Percentiles rank a stretch among this genome's conserved stretches.
Conservation (phyloP, 2,113 vertebrate species). For the Macaca fascicularis region DNA sequence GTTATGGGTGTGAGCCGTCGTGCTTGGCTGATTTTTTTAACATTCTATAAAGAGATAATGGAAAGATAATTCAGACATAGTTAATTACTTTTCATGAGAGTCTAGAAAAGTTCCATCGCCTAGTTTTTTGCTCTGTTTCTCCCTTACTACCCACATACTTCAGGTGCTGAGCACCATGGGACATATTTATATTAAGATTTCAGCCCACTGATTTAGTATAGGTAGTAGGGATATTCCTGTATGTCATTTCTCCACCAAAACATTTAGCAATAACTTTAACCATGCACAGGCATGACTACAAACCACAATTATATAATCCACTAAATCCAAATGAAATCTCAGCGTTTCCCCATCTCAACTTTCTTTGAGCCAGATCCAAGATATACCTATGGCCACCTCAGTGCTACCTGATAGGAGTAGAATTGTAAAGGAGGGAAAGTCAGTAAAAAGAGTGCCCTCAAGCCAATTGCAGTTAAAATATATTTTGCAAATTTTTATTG, state of each 20-base stretch:
- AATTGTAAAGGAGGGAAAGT: not conserved
- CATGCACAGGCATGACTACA: not conserved
- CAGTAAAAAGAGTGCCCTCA: not conserved
- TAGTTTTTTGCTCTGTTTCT: not conserved
- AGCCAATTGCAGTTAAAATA: conserved; percentile 8
- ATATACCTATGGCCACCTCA: not conserved
- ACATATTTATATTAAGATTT: not conserved
- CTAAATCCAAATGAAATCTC: not conserved
- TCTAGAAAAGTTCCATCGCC: not conserved
- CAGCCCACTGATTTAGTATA: not conserved
- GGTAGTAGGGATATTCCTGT: not conserved
- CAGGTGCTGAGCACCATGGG: not conserved
- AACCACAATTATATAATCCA: not conserved
- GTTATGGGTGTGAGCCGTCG: too few species aligned
- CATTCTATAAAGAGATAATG: not conserved
- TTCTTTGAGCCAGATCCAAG: not conserved
- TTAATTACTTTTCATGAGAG: not conserved
- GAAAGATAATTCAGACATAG: not conserved
- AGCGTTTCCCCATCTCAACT: not conserved
- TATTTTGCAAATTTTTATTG: not conserved
- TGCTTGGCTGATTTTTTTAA: not conserved
- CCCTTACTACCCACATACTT: not conserved
- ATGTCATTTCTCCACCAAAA: not conserved
- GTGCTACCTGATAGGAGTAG: not conserved
- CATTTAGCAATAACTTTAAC: not conserved